A percentile compares a stretch with the other conserved stretches of the same genome.
These are phyloP conservation scores for Megastigmus dorsalis DNA, from an alignment of 2,888 invertebrate species.

Conservation along the genomic window DNA sequence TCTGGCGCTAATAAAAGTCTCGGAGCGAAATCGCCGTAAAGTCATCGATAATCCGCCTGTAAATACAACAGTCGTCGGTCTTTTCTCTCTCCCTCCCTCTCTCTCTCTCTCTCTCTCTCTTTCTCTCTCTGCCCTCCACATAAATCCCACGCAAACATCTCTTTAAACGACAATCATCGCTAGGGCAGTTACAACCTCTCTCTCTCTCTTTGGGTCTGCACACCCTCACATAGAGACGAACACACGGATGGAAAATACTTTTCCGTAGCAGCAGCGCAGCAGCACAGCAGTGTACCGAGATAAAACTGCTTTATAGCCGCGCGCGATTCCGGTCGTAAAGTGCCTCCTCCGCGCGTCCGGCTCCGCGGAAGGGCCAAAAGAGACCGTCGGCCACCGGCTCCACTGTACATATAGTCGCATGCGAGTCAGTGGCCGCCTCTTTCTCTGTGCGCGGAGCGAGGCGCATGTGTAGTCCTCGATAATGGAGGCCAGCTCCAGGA, in stretches of 20 bases:
- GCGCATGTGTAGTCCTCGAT: neutral
- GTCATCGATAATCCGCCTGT: constrained; percentile 1
- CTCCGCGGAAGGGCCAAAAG: neutral
- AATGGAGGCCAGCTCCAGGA: constrained; percentile 9
- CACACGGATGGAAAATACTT: neutral
- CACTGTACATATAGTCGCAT: neutral
- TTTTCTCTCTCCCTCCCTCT: too few species aligned
- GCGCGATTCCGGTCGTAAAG: constrained; percentile 42
- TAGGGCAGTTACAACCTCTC: neutral
- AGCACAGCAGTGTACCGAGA: constrained; percentile 13
- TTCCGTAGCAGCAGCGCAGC: neutral
- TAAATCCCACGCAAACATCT: neutral
- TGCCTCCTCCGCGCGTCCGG: constrained; percentile 1
- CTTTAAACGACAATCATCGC: constrained; percentile 6
- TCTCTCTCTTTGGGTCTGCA: neutral
- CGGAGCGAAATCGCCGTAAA: neutral
- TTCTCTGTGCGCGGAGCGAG: too few species aligned
- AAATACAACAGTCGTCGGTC: constrained; percentile 10
- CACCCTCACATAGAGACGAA: neutral
- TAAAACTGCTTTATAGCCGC: constrained; percentile 39
- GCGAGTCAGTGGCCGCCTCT: neutral
- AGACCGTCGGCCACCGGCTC: neutral
- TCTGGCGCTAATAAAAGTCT: neutral
- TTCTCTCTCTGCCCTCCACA: neutral
- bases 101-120: too few species aligned